Evolutionary conservation across 2,113 vertebrate genomes (phyloP), one percentile per base, ranked within the genome.

Genomic region (Varanus komodoensis): DNA sequence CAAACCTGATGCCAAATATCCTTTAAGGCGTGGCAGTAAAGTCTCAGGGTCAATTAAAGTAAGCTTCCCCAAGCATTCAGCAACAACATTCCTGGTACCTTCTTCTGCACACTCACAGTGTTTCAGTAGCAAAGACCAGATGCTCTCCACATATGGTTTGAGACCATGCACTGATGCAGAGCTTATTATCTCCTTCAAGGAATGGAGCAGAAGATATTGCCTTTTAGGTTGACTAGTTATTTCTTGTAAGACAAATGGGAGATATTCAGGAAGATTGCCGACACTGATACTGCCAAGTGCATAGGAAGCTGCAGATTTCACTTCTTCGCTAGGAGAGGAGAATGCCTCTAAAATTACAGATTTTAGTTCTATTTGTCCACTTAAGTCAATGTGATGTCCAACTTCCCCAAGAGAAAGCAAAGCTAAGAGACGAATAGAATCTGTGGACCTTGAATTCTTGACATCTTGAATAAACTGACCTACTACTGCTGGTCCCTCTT

Each of bases 381-480:
- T 99, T 89, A 99, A 97, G 96, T 99, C 99, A 96, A 99, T 99
- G 82, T 99, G 98, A 95, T 99, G 99, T 74, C 99, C 99, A 93
- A 99, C 99, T 96, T 99, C 99, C 71, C 99, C 99, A 93, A 99
- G 96, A 91, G 99, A 99, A 87, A 99, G 98, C 88, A 99, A 97
- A 91, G 99, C 98, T 91, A 99, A 96, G 89, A 99, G 98, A 23
- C 99, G 97, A 96, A 99, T 99, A 89, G 99, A 99, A 98, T 99
- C 99, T 11, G 99, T 99, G 92, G 99, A 99, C 93, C 99, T 98
- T 0, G 99, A 99, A 97, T 99, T 99, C 97, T 99, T 99, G 95
- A 99, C 99, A 3, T 99, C 99, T 96, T 99, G 99, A 95, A 99
- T 99, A 96, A 99, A 99, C 95, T 99, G 99, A 91, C 98, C 98